Evolutionary conservation across 2,113 vertebrate genomes (phyloP), one percentile per base, ranked within the genome.

Genomic region (Corythaeola cristata): DNA sequence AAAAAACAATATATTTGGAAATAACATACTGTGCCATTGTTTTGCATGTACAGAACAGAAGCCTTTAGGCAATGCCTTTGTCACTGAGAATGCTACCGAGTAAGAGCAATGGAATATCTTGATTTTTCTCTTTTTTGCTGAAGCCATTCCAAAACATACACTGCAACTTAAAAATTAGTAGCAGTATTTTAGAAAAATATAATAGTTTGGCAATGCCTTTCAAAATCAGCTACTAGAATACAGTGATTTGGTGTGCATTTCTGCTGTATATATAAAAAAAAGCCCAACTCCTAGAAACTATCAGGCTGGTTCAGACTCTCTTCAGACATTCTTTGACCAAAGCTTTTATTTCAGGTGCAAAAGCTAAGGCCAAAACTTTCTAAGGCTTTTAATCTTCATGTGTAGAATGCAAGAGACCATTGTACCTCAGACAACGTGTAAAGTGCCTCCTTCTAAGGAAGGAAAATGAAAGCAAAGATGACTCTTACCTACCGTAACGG

Each of bases 1-100:
- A 95, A 96, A 96, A 96, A 96, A 96, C 93, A 95, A 94, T 93
- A 53, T 92, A 68, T 97, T 93, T 97, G 95, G 90, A 97, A 96
- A 90, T 89, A 91, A 95, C 91, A 90, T 11, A 90, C 88, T 89
- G 90, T 49, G 76, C 89, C 81, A 96, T 96, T 96, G 94, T 97
- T 94, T 53, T 53, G 69, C 73, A 62, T 15, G 26, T 4, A 45
- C 52, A 37, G 22, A 86, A 79, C 50, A 95, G 83, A 74, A 91
- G 76, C 91, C 93, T 90, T 30, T 6, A 75, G 90, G 92, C 92
- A 75, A 63, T 76, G 92, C 83, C 80, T 75, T 89, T 69, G 52
- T 62, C 89, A 28, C 88, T 8, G 30, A 59, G 60, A 88, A 89
- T 8, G 47, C 89, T 8, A 6, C 91, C 71, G 72, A 73, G 15